Conservation (phyloP, 2,113 vertebrate genomes). For the Nycticorax nycticorax region DNA sequence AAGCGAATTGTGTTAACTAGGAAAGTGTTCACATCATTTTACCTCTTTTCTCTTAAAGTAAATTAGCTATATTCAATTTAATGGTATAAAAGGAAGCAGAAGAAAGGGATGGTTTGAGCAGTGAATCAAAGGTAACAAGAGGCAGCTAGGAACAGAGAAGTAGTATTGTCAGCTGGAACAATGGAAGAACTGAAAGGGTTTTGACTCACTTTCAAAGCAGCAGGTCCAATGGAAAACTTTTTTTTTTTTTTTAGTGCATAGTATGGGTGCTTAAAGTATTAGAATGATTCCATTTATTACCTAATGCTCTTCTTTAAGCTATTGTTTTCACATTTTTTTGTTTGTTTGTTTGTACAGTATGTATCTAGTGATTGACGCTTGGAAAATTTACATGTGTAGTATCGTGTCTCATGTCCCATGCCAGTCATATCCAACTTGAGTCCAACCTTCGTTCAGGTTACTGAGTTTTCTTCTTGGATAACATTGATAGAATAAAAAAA, state of each 20-base stretch:
- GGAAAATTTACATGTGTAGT: neutral
- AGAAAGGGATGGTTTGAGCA: neutral
- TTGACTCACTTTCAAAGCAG: neutral
- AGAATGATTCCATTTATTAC: neutral
- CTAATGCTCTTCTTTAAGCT: neutral
- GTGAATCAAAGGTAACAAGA: neutral
- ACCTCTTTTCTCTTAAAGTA: neutral
- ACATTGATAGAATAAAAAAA: neutral
- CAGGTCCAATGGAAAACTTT: neutral
- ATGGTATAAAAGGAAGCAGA: neutral
- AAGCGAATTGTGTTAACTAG: neutral
- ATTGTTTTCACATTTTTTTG: fast-evolving
- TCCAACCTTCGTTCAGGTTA: neutral
- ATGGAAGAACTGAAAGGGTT: neutral
- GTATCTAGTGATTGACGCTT: neutral
- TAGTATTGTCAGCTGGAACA: neutral
- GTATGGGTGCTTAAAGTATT: neutral
- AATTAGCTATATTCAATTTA: neutral
- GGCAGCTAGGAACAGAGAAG: neutral
- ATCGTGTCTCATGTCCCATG: neutral
- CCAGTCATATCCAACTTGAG: neutral
- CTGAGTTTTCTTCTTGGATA: neutral
- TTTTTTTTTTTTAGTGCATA: neutral
- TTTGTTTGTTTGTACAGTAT: neutral
- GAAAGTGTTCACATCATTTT: neutral